These are phyloP conservation scores for Globicephala melas DNA, from an alignment of 2,113 vertebrate species.

Conservation along the genomic window DNA sequence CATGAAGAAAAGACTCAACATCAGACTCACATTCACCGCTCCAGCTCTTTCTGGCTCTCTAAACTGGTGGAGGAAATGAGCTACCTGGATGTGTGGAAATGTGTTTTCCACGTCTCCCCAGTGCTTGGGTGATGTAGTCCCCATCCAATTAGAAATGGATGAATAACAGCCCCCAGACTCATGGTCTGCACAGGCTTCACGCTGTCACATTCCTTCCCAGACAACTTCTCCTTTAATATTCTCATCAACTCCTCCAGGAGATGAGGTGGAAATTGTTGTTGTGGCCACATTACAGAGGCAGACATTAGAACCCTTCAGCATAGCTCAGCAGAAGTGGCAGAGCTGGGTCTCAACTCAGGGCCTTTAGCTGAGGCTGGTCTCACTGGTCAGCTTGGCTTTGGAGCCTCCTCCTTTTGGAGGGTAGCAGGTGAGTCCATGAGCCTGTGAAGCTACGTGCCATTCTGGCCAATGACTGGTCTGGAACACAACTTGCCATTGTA, in stretches of 20 bases:
- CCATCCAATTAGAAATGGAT: background rate
- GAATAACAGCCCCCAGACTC: background rate
- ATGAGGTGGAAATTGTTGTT: no score
- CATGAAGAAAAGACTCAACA: accelerated
- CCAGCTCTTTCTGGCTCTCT: background rate
- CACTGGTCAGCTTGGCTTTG: accelerated
- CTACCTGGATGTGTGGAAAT: no score
- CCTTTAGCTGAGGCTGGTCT: accelerated
- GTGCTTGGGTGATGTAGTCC: no score
- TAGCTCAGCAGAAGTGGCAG: accelerated
- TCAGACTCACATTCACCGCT: accelerated
- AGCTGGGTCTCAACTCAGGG: background rate
- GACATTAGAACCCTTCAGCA: accelerated
- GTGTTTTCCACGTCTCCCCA: background rate
- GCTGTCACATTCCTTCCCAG: background rate
- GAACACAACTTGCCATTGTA: accelerated
- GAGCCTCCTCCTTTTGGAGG: accelerated
- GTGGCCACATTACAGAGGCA: background rate
- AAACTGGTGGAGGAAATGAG: background rate
- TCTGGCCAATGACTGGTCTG: background rate
- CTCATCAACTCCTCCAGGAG: background rate
- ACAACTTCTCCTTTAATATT: background rate
- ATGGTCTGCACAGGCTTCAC: background rate
- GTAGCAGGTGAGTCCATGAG: no score
- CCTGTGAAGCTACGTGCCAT: accelerated